Base-by-base conservation (phyloP, 2,113 vertebrate genomes). In the Lycocorax pyrrhopterus region DNA sequence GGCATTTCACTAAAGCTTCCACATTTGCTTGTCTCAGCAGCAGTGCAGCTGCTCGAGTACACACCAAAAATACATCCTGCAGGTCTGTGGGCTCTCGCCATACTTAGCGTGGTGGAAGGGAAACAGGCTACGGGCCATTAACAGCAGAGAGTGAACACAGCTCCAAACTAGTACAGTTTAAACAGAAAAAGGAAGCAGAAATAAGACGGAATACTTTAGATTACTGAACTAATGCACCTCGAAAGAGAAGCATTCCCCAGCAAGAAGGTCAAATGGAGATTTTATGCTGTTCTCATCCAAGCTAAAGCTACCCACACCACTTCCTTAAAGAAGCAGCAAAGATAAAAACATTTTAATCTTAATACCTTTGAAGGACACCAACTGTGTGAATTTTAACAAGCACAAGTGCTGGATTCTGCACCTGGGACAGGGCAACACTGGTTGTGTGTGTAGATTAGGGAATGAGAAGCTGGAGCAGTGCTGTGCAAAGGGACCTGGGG, bases 41-140 rank as follows among this genome's bases (percentile, higher is more conserved):
- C 64, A 88, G 47, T 13, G 33, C 90, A 94, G 91, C 80, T 92
- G 96, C 83, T 87, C 18, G 14, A 64, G 22, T 7, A 60, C 35
- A 68, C 82, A 79, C 53, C 79, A 89, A 74, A 80, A 94, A 74
- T 44, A 69, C 30, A 79, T 11, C 43, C 8, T 37, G 18, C 55
- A 58, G 23, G 43, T 47, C 77, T 6, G 18, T 0, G 0, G 74
- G 60, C 41, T 69, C 58, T 62, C 7, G 0, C 37, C 41, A 53
- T 16, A 16, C 56, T n/a, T 15, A 37, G 10, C 0, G 0, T 9
- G 32, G n/a, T 49, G 27, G 62, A 92, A 59, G 43, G 66, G 44
- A 82, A 83, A 89, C 46, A 76, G 49, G 64, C 67, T 78, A 59
- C 7, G 22, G 47, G 52, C 39, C 47, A 53, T 37, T 60, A 91